Evolutionary conservation across 2,888 invertebrate species (phyloP).

Genomic region (Digitonthophagus gazella): DNA sequence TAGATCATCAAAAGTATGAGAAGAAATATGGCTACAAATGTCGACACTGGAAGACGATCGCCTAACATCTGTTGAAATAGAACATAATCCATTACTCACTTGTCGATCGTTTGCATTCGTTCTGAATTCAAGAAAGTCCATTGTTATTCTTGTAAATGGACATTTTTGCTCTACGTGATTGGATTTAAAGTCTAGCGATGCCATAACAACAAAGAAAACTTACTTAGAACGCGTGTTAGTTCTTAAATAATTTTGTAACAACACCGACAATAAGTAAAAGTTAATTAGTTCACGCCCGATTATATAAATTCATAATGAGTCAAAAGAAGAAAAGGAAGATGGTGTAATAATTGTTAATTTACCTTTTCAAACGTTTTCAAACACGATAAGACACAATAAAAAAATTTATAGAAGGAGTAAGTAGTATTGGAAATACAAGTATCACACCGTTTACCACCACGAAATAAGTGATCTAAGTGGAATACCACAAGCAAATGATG

Average conservation of each 20-base stretch:
- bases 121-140: neutral
- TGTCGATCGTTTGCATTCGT: neutral
- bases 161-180: neutral
- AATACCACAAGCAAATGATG: neutral
- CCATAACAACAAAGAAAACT: neutral
- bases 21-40: slow-evolving; percentile 11
- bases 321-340: too few species aligned
- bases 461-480: neutral
- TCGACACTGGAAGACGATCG: slow-evolving; percentile 3
- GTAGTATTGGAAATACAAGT: too few species aligned
- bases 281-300: too few species aligned
- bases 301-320: too few species aligned
- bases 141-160: neutral
- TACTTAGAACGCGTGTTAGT: too few species aligned
- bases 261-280: too few species aligned
- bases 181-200: neutral
- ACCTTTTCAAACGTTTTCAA: too few species aligned
- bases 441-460: neutral
- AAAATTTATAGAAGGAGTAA: too few species aligned
- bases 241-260: too few species aligned
- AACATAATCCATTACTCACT: slow-evolving; percentile 1
- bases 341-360: too few species aligned
- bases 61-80: slow-evolving; percentile 17
- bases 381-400: too few species aligned
- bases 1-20: slow-evolving; percentile 18